These are phyloP conservation scores for Rana temporaria DNA, from an alignment of 2,113 vertebrate genomes.

Conservation along the genomic window DNA sequence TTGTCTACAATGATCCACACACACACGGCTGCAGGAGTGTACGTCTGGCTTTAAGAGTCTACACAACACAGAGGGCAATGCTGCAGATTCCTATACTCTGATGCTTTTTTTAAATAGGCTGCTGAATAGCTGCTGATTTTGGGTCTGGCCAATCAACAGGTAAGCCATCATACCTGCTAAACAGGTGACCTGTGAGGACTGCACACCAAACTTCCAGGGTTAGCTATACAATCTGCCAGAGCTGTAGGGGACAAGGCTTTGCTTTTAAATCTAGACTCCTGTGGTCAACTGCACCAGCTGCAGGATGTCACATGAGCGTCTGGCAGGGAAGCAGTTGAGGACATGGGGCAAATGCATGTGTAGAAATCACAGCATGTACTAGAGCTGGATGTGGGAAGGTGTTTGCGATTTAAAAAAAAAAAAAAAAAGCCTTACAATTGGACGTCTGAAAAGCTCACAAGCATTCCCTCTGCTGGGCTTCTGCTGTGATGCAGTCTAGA, in stretches of 20 bases:
- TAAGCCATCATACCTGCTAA: slow-evolving; percentile 17
- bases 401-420: not conserved
- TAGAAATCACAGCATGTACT: not conserved
- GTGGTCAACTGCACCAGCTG: not conserved
- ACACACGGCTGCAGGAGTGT: slow-evolving; percentile 68
- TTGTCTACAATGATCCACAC: slow-evolving; percentile 83
- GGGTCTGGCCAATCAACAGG: slow-evolving; percentile 4
- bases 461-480: slow-evolving; percentile 14
- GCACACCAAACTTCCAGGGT: not conserved
- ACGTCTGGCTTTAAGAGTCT: slow-evolving; percentile 72
- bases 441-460: not conserved
- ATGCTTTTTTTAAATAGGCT: not conserved
- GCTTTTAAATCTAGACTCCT: not conserved
- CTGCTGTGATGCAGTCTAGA: not conserved
- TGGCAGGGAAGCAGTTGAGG: not conserved
- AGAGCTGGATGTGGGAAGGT: not conserved
- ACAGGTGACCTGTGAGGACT: not conserved
- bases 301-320: not conserved
- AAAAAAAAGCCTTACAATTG: slow-evolving; percentile 3
- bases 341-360: not conserved
- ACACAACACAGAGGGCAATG: slow-evolving; percentile 14
- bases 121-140: not conserved
- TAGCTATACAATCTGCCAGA: not conserved
- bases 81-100: slow-evolving; percentile 4
- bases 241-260: not conserved